Base-by-base conservation (phyloP, 2,113 vertebrate species). In the Willisornis vidua region DNA sequence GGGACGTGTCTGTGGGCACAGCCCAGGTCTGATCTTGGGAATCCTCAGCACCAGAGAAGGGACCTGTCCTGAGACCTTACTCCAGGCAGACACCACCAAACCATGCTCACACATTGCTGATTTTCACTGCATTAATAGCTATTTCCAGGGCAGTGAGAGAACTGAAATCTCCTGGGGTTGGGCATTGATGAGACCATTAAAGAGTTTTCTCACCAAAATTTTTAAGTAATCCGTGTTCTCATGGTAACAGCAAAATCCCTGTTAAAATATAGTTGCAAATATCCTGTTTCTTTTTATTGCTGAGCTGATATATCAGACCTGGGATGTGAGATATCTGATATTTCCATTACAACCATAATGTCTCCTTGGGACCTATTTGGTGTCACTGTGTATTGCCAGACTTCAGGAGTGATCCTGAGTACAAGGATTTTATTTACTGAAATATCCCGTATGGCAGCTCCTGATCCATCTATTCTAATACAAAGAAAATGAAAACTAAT, bases 281-380 rank as follows among this genome's bases (percentile, higher is more conserved):
- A 97, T 97, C 95, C 96, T 91, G 85, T 97, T 97, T 96, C 96
- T 94, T 96, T 97, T 96, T 95, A 97, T 88, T 94, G 81, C 96
- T 68, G 88, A 92, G 94, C 88, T 96, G 96, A 93, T 95, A 93
- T 87, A 81, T 95, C 96, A 97, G 92, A 92, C 87, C 78, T 92
- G 83, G 78, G 85, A 76, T 91, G 92, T 91, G 70, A 96, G 95
- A 94, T 95, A 96, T 48, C 58, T 57, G 88, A 97, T 97, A 96
- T 97, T 97, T 97, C 94, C 93, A 95, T 97, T 97, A 97, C 90
- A 96, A 88, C 49, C 92, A 45, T 90, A 87, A 92, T 93, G 65
- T 88, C 94, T 97, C 94, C 62, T 94, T 94, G 96, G 90, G 94
- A 93, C 83, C 84, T 95, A 70, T 94, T 82, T 71, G 76, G 79